phyloP scores from a whole-genome alignment of 2,888 invertebrate genomes.

The Xestoiulus laeticollis region DNA sequence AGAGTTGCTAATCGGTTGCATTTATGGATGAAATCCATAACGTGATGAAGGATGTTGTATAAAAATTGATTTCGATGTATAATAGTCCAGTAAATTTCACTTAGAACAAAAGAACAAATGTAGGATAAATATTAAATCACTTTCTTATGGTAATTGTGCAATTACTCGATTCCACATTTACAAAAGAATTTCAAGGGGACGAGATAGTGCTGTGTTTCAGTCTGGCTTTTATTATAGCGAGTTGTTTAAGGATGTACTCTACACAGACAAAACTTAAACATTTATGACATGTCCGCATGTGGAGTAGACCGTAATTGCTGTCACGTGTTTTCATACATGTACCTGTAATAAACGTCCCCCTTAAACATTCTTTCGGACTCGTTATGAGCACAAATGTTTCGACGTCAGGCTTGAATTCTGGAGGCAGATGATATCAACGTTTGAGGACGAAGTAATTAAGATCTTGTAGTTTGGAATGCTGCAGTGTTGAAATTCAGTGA shows the following conservation, averaged over 20 bases:
- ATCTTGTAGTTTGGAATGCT: not conserved
- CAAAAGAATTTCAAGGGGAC: no score
- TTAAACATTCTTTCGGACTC: constrained; percentile 13
- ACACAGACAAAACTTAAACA: not conserved
- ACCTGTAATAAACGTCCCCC: constrained; percentile 25
- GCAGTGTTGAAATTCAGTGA: not conserved
- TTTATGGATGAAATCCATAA: no score
- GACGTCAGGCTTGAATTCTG: not conserved
- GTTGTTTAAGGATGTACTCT: not conserved
- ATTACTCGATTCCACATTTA: no score
- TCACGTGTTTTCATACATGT: not conserved
- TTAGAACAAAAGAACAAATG: no score
- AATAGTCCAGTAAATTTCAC: no score
- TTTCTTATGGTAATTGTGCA: no score
- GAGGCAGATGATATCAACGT: not conserved
- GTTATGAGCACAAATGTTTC: not conserved
- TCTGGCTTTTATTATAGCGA: not conserved
- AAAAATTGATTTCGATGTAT: no score
- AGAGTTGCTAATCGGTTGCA: no score
- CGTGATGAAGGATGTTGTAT: no score
- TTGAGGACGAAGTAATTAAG: not conserved
- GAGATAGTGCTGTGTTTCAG: no score
- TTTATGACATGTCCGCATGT: constrained; percentile 36
- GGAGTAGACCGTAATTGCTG: not conserved
- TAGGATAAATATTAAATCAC: no score